Evolutionary conservation across 2,113 vertebrate genomes (phyloP).

Genomic region (Jacana jacana): DNA sequence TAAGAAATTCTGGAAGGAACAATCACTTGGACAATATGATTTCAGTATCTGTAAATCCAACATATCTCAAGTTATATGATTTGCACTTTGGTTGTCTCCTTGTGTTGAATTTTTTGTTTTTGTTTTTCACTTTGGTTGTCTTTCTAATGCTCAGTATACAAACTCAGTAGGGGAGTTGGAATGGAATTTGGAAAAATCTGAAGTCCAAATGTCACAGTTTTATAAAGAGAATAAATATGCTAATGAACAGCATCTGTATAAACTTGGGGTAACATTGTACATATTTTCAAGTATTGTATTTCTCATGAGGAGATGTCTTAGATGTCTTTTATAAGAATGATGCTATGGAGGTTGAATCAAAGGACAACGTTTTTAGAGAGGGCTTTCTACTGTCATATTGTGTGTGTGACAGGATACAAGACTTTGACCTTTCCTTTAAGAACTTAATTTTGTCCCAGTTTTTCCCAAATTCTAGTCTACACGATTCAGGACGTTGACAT

Average conservation of each 20-base stretch:
- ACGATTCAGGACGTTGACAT: fast-evolving
- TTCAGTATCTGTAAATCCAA: background rate
- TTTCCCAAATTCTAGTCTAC: background rate
- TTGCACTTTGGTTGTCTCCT: background rate
- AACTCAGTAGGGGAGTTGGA: background rate
- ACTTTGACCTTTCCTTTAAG: background rate
- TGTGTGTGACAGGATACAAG: background rate
- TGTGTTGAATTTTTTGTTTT: background rate
- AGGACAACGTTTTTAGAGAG: background rate
- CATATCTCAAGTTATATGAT: background rate
- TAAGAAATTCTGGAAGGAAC: background rate
- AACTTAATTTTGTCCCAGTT: background rate
- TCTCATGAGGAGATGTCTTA: background rate
- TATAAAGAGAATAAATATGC: background rate
- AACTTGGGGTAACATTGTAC: background rate
- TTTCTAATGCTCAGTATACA: background rate
- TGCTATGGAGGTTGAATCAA: background rate
- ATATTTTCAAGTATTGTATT: background rate
- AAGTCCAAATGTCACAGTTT: conserved; percentile 10
- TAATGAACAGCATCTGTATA: conserved; percentile 30
- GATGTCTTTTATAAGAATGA: background rate
- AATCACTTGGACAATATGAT: background rate
- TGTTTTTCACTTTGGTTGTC: background rate
- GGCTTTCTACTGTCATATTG: background rate
- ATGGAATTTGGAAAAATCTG: conserved; percentile 19